These are phyloP conservation scores for Phymorhynchus buccinoides DNA, from an alignment of 1,140 invertebrate species.

Conservation along the genomic window DNA sequence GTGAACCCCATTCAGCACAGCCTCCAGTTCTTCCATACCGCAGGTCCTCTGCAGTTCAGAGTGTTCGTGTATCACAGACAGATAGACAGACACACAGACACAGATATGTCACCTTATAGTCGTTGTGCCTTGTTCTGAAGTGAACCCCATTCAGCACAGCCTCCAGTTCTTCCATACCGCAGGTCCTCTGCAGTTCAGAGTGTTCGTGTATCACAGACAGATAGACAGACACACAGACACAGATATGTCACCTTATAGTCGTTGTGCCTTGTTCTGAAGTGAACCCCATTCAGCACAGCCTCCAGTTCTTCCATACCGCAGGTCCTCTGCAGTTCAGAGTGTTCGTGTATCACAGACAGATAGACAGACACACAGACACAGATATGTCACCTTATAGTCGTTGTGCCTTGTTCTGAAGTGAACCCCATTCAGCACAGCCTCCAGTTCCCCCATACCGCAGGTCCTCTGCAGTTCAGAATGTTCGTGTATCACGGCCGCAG, in stretches of 20 bases:
- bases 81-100: too few species aligned
- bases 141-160: slow-evolving; percentile 58
- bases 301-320: neutral
- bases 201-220: too few species aligned
- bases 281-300: slow-evolving; percentile 56
- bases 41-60: too few species aligned
- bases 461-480: neutral
- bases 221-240: too few species aligned
- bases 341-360: neutral
- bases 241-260: slow-evolving; percentile 61
- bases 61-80: too few species aligned
- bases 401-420: slow-evolving; percentile 69
- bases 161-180: neutral
- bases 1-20: too few species aligned
- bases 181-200: too few species aligned
- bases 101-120: too few species aligned
- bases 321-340: neutral
- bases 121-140: slow-evolving; percentile 63
- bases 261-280: slow-evolving; percentile 66
- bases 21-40: too few species aligned
- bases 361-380: too few species aligned
- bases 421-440: slow-evolving; percentile 62
- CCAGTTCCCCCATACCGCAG: slow-evolving; percentile 53
- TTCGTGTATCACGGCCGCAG: slow-evolving; percentile 7
- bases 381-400: slow-evolving; percentile 60